Evolutionary conservation across 1,140 invertebrate species (phyloP), one percentile per base, ranked within the genome.

Genomic region (Meloidogyne floridensis): DNA sequence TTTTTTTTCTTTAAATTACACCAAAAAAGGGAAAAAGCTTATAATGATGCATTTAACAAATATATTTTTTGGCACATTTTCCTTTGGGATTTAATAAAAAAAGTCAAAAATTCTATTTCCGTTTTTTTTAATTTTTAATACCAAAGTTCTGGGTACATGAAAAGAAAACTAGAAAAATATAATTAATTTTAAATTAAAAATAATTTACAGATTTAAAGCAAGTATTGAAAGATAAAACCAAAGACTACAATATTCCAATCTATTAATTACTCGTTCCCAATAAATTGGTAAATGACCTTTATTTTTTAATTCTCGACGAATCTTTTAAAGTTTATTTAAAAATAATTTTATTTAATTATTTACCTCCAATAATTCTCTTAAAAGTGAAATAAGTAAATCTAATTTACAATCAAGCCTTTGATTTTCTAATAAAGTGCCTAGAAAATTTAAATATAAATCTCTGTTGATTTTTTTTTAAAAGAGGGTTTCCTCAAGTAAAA

Each of bases 241-340:
- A 10, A 89, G 77, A 9, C 88, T 90, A 54, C 80, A 75, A 54
- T 83, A 82, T 78, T 89, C 87, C 72, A 89, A 75, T 77, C 87
- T 56, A 20, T 80, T 80, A 56, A 89, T 87, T 18, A 89, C 85
- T 72, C 88, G 79, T 76, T 89, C 87, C 87, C 87, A 89, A 65
- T 89, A 90, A 18, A 85, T 74, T 11, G 87, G 88, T 56, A 88
- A 75, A n/a, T 83, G 74, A 74, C 84, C 77, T 54, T 53, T 78
- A 54, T 75, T 71, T 51, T 72, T 84, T 78, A 87, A 70, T 81
- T 80, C 75, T 10, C 81, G 65, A n/a, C 80, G 72, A 43, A 73
- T 32, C 77, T 82, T 56, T 54, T 59, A 20, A 80, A 81, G 13
- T 18, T 59, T 20, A 20, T 8, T 53, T 51, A 42, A 80, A 11